Percentiles rank a stretch among this genome's conserved stretches.
Conservation (phyloP, 2,113 vertebrate species). For the Varanus salvator region DNA sequence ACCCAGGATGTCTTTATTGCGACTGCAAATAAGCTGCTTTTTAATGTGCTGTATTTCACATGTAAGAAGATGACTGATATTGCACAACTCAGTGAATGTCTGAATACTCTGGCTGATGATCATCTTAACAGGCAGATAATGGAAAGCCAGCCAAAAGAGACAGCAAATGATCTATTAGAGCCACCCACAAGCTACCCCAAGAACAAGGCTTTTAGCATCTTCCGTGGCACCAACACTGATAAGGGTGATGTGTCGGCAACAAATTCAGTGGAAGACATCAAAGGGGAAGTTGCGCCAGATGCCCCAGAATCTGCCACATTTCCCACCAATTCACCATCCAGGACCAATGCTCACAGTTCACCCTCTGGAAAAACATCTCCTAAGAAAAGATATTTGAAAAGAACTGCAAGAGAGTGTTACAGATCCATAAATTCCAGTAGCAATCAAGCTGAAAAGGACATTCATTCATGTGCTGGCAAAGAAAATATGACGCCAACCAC, state of each 20-base stretch:
- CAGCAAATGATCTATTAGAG: constrained; percentile 2
- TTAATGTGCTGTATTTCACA: constrained; percentile 86
- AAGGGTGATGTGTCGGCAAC: constrained; percentile 27
- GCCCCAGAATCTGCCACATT: constrained; percentile 24
- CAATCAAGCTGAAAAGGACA: constrained; percentile 57
- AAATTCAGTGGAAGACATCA: constrained; percentile 19
- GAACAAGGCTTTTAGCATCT: constrained; percentile 13
- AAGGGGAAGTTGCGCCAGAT: not conserved
- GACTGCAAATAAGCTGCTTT: constrained; percentile 86
- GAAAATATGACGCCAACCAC: constrained; percentile 37
- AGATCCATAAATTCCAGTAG: constrained; percentile 44
- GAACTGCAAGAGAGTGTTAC: constrained; percentile 47
- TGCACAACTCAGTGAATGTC: constrained; percentile 71
- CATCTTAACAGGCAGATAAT: constrained; percentile 37
- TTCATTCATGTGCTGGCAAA: constrained; percentile 52
- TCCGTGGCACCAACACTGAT: not conserved
- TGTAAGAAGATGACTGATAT: constrained; percentile 88
- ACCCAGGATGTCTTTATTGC: constrained; percentile 82
- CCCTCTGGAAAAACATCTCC: constrained; percentile 50
- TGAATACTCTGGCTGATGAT: constrained; percentile 51
- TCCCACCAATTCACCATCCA: constrained; percentile 45
- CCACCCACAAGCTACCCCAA: constrained; percentile 19
- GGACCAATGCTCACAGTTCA: constrained; percentile 7
- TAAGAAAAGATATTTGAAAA: constrained; percentile 70
- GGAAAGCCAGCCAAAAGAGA: constrained; percentile 44